Conservation (phyloP, 2,113 vertebrate species). For the Pogona vitticeps region DNA sequence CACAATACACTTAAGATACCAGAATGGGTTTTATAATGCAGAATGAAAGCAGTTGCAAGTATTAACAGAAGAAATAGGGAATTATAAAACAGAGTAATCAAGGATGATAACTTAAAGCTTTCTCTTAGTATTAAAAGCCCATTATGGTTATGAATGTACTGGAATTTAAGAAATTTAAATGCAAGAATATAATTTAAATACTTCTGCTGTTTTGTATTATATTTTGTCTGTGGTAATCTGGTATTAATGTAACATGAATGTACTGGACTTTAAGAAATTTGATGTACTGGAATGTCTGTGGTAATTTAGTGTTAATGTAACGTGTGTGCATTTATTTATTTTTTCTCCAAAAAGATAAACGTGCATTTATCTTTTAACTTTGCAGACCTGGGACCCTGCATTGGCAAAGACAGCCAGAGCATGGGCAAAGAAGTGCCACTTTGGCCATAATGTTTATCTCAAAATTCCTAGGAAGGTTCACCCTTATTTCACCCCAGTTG, state of each 20-base stretch:
- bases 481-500: constrained; percentile 64
- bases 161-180: not conserved
- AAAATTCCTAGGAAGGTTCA: constrained; percentile 57
- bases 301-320: too few relatives aligned
- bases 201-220: not conserved
- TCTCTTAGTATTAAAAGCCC: constrained; percentile 20
- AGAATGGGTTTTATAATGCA: not conserved
- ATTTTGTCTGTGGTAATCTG: not conserved
- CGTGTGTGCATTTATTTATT: too few relatives aligned
- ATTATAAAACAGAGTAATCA: not conserved
- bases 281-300: too few relatives aligned
- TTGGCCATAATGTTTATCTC: constrained; percentile 63
- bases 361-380: constrained; percentile 33
- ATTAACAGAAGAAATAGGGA: constrained; percentile 1
- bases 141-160: not conserved
- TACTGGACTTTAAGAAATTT: too few relatives aligned
- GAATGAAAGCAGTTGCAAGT: not conserved
- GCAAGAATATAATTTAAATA: too few relatives aligned
- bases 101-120: not conserved
- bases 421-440: constrained; percentile 74
- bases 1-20: accelerated
- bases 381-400: constrained; percentile 77
- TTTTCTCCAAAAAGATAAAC: not conserved
- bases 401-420: constrained; percentile 76
- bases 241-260: too few relatives aligned